Conservation (phyloP, 2,113 vertebrate genomes). For the Isurus oxyrinchus region DNA sequence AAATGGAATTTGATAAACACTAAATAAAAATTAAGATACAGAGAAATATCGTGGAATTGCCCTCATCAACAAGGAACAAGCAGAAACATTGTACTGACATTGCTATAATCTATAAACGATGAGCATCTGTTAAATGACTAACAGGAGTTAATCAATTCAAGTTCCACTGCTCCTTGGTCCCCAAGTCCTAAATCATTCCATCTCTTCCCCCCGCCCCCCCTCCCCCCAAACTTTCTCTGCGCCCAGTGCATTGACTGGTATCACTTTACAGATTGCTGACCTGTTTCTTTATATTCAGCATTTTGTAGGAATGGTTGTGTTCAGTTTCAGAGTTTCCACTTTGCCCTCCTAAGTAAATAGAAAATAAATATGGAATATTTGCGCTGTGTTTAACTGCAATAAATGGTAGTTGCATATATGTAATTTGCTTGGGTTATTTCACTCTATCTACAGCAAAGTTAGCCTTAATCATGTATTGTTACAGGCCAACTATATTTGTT, state of each 20-base stretch:
- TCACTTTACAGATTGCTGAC: not conserved
- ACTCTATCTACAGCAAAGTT: not conserved
- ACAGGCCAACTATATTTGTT: not conserved
- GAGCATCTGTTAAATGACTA: not conserved
- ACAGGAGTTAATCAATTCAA: not conserved
- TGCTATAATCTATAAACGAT: not conserved
- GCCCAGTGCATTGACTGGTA: not conserved
- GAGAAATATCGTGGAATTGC: not conserved
- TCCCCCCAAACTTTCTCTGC: not conserved
- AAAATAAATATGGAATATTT: not conserved
- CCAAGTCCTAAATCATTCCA: not conserved
- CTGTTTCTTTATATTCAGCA: not conserved
- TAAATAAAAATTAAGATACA: not conserved
- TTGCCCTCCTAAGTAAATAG: not conserved
- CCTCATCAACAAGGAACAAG: not conserved
- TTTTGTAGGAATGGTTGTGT: not conserved
- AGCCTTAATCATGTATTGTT: not conserved
- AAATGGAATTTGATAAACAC: not conserved
- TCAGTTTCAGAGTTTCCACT: not conserved
- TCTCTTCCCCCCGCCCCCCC: not conserved
- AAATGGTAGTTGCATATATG: not conserved
- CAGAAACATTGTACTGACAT: not conserved
- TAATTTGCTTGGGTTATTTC: not conserved
- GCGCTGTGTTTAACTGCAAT: not conserved
- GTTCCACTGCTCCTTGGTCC: not conserved